Evolutionary conservation across 2,113 vertebrate species (phyloP).

Genomic region (Aramus guarauna): DNA sequence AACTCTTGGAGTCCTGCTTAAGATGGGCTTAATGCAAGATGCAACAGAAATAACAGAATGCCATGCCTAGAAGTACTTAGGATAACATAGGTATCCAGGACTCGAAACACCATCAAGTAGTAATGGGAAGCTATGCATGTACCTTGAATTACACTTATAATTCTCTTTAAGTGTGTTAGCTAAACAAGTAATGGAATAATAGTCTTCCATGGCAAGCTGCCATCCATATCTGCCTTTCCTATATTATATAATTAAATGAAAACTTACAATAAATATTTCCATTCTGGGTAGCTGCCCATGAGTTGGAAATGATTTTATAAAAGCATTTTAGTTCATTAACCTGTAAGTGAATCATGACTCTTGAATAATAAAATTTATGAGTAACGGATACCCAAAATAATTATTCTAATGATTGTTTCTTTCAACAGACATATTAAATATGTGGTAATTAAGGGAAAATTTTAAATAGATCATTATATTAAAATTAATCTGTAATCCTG

Average conservation of each 20-base stretch:
- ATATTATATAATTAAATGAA: conserved; percentile 2
- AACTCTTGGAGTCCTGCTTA: neutral
- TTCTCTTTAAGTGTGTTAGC: neutral
- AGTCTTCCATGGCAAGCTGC: neutral
- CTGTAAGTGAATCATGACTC: neutral
- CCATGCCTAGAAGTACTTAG: neutral
- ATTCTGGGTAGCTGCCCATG: neutral
- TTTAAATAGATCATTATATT: conserved; percentile 14
- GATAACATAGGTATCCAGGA: neutral
- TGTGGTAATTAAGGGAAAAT: neutral
- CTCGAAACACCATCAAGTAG: neutral
- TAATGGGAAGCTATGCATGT: neutral
- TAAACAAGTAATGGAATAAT: neutral
- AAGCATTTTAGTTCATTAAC: conserved; percentile 23
- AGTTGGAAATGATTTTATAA: neutral
- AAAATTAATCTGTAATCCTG: neutral
- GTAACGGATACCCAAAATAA: neutral
- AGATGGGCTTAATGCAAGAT: neutral
- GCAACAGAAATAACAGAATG: neutral
- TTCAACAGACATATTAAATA: conserved; percentile 11
- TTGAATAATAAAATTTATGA: conserved; percentile 4
- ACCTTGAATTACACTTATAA: neutral
- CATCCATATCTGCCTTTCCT: neutral
- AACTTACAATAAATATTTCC: conserved; percentile 14
- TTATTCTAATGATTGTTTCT: neutral